phyloP scores from a whole-genome alignment of 2,797 vertebrate species.

The Acipenser ruthenus region DNA sequence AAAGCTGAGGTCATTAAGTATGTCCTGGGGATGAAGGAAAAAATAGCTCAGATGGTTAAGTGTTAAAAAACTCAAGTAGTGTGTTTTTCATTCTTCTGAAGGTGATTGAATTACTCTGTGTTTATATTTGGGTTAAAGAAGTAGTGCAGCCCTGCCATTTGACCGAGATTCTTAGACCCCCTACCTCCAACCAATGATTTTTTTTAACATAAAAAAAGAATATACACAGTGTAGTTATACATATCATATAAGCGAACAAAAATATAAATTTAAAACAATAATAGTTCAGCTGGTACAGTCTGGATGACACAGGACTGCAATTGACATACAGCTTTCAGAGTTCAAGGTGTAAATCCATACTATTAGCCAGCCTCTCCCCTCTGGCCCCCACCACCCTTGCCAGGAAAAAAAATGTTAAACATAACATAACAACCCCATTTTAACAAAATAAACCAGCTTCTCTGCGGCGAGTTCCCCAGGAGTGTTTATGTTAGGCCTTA shows the following conservation, averaged over 20 bases:
- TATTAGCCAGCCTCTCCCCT: neutral
- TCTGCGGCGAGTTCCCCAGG: neutral
- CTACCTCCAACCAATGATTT: neutral
- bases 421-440: neutral
- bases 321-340: neutral
- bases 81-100: neutral
- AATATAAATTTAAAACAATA: too few relatives aligned
- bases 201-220: conserved; percentile 3
- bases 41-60: neutral
- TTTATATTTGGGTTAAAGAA: neutral
- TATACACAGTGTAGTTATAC: neutral
- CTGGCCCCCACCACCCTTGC: neutral
- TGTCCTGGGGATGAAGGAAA: neutral
- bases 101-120: neutral
- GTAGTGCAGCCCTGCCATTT: neutral
- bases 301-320: conserved; percentile 1
- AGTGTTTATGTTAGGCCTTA: conserved; percentile 3
- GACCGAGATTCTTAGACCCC: neutral
- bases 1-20: neutral
- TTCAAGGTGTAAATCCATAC: conserved; percentile 2
- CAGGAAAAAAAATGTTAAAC: neutral
- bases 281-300: neutral
- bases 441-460: conserved; percentile 13
- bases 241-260: too few relatives aligned
- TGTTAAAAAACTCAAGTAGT: neutral